Evolutionary conservation across 2,797 vertebrate genomes (phyloP).

Genomic region (Acanthopagrus latus): DNA sequence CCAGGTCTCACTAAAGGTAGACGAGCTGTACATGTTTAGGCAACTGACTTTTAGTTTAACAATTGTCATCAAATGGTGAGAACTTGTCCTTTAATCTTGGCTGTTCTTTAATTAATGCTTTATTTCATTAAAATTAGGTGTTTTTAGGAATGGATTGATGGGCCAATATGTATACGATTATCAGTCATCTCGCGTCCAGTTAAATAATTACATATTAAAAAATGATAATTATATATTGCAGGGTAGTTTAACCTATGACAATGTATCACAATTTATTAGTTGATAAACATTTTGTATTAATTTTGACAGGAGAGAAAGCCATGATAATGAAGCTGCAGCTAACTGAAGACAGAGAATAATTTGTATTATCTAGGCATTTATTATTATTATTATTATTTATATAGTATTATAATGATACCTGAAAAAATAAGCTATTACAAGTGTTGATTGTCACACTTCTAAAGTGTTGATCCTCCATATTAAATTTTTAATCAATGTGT

Average conservation of each 20-base stretch:
- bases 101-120: background rate
- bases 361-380: background rate
- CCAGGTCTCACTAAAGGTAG: slow-evolving; percentile 21
- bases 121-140: background rate
- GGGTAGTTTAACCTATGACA: no score
- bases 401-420: background rate
- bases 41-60: slow-evolving; percentile 33
- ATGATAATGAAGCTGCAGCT: background rate
- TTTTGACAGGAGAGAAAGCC: background rate
- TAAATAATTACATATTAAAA: no score
- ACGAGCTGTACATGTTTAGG: slow-evolving; percentile 27
- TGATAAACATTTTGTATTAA: no score
- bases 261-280: no score
- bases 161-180: no score
- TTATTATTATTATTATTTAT: background rate
- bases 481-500: background rate
- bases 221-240: no score
- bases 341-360: background rate
- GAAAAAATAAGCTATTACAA: background rate
- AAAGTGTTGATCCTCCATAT: background rate
- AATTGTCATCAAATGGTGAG: slow-evolving; percentile 12
- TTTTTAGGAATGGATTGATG: no score
- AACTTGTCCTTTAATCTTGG: slow-evolving; percentile 32
- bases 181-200: no score
- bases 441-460: background rate